Percentiles rank a stretch among this genome's conserved stretches.
Evolutionary conservation across 2,113 vertebrate genomes (phyloP).

Genomic region (Thomomys bottae): DNA sequence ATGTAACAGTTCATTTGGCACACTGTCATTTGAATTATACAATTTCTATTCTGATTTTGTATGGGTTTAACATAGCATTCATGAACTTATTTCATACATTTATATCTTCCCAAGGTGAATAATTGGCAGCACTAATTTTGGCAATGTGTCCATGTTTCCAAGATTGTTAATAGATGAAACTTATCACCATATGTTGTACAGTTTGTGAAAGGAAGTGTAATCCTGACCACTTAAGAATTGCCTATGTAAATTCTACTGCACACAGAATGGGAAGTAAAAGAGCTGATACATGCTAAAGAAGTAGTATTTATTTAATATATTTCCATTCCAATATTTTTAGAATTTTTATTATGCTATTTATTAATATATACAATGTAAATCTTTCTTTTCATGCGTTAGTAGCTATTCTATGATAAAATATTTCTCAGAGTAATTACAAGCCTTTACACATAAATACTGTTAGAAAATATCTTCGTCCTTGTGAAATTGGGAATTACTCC

Average conservation of each 20-base stretch:
- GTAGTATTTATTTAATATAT: neutral
- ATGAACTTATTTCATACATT: neutral
- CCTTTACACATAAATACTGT: neutral
- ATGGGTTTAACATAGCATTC: neutral
- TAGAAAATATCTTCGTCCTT: neutral
- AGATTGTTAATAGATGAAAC: neutral
- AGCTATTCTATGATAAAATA: neutral
- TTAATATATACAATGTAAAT: neutral
- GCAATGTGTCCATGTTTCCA: neutral
- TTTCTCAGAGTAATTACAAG: neutral
- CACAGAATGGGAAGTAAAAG: neutral
- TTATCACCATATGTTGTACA: neutral
- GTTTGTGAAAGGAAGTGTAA: neutral
- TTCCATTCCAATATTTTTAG: neutral
- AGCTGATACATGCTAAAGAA: neutral
- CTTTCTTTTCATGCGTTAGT: neutral
- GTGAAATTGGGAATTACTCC: neutral
- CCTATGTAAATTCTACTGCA: neutral
- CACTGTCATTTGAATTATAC: neutral
- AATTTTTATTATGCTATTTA: neutral
- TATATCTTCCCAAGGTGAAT: neutral
- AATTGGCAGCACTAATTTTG: neutral
- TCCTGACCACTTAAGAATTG: neutral
- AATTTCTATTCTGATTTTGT: neutral
- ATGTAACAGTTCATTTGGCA: neutral